A percentile compares a stretch with the other conserved stretches of the same genome.
Evolutionary conservation across 2,888 invertebrate species (phyloP).

Genomic region (Lasioglossum morio): DNA sequence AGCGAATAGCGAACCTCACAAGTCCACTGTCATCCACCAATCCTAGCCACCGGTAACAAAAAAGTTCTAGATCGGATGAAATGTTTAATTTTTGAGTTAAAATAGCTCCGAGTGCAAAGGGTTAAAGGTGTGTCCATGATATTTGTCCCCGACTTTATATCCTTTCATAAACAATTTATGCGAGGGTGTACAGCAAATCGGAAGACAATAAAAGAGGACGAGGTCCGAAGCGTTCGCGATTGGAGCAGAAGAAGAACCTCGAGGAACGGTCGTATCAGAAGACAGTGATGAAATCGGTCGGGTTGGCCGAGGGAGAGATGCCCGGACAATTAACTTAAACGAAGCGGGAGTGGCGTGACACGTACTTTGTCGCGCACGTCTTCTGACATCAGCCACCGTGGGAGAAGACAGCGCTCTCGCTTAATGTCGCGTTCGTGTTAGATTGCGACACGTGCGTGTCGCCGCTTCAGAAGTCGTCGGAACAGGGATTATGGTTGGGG

Average conservation of each 20-base stretch:
- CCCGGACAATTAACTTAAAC: constrained; percentile 80
- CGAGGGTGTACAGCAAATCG: neutral
- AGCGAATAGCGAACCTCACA: neutral
- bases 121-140: too few relatives aligned
- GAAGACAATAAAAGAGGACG: neutral
- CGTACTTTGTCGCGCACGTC: constrained; percentile 81
- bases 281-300: constrained; percentile 75
- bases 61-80: too few relatives aligned
- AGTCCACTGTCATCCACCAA: neutral
- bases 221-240: constrained; percentile 39
- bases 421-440: constrained; percentile 4
- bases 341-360: constrained; percentile 82
- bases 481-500: neutral
- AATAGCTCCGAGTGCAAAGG: too few relatives aligned
- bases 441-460: constrained; percentile 21
- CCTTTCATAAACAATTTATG: neutral
- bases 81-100: too few relatives aligned
- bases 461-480: neutral
- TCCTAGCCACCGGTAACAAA: neutral
- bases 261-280: constrained; percentile 52
- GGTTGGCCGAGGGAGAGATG: constrained; percentile 54
- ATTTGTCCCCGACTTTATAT: too few relatives aligned
- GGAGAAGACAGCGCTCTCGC: constrained; percentile 59
- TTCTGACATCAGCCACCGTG: constrained; percentile 77
- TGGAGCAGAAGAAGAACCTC: constrained; percentile 53